These are phyloP conservation scores for Laticauda colubrina DNA, from an alignment of 2,113 vertebrate species.

Conservation along the genomic window DNA sequence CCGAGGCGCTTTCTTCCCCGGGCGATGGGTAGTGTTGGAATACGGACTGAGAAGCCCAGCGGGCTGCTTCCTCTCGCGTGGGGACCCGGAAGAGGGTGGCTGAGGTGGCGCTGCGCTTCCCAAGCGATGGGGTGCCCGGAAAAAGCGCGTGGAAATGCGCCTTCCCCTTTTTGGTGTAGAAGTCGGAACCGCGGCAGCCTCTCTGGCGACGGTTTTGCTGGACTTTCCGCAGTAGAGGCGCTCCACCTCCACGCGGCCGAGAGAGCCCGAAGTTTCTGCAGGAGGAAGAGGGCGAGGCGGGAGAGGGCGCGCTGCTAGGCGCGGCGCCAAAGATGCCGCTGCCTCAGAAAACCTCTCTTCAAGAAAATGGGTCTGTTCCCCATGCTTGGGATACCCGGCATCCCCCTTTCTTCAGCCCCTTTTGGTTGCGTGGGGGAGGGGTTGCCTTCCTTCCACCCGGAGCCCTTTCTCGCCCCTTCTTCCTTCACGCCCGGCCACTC, in stretches of 20 bases:
- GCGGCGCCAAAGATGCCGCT: not conserved
- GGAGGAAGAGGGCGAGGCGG: not conserved
- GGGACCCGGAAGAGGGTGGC: not conserved
- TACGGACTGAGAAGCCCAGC: not conserved
- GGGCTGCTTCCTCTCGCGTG: not conserved
- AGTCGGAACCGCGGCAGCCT: not conserved
- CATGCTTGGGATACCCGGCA: not conserved
- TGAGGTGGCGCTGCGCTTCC: conserved; percentile 9
- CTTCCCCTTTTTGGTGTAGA: not conserved
- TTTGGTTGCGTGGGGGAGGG: not conserved
- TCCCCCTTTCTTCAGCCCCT: not conserved
- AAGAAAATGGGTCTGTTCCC: not conserved
- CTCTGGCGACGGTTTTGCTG: not conserved
- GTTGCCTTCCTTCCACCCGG: not conserved
- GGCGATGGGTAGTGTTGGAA: too few relatives aligned
- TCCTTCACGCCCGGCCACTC: not conserved
- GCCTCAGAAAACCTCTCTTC: not conserved
- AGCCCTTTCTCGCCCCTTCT: not conserved
- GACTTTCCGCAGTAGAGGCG: not conserved
- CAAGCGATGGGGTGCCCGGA: not conserved
- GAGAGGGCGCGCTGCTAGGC: not conserved
- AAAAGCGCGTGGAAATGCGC: not conserved
- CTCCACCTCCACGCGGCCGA: not conserved
- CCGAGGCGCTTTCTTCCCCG: not conserved
- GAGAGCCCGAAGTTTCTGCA: not conserved